phyloP scores from a whole-genome alignment of 1,140 invertebrate species.

The Brachionus koreanus region DNA sequence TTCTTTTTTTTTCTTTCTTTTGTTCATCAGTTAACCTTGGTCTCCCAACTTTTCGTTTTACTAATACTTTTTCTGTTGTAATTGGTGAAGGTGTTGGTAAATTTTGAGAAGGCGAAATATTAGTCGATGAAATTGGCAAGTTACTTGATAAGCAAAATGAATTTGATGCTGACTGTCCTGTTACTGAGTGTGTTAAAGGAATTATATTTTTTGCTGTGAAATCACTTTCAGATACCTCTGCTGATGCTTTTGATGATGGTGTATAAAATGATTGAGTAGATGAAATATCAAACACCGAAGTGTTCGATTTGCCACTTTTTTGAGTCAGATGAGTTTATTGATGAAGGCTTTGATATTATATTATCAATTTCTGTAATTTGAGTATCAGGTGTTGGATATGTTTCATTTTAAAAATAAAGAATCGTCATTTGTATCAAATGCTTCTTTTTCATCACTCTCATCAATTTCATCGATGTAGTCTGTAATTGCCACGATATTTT shows the following conservation, averaged over 20 bases:
- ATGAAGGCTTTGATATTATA: background rate
- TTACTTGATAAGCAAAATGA: too few relatives aligned
- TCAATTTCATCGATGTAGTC: background rate
- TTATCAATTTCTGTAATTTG: background rate
- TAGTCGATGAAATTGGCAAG: too few relatives aligned
- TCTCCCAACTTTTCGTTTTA: too few relatives aligned
- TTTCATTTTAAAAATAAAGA: background rate
- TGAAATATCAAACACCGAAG: background rate
- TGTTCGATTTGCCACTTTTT: background rate
- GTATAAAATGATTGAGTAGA: background rate
- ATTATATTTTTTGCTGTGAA: background rate
- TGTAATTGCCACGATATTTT: background rate
- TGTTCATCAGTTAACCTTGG: background rate
- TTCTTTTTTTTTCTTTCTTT: background rate
- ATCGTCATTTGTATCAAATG: background rate
- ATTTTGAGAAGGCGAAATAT: too few relatives aligned
- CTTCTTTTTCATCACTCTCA: background rate
- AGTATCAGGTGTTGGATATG: background rate
- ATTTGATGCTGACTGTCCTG: too few relatives aligned
- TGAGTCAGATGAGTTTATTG: background rate
- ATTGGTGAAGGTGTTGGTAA: too few relatives aligned
- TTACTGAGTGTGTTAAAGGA: background rate
- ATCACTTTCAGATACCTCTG: too few relatives aligned
- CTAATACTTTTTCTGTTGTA: background rate
- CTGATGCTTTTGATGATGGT: background rate